phyloP scores from a whole-genome alignment of 1,140 invertebrate species.

The Stenopsyche tienmushanensis region DNA sequence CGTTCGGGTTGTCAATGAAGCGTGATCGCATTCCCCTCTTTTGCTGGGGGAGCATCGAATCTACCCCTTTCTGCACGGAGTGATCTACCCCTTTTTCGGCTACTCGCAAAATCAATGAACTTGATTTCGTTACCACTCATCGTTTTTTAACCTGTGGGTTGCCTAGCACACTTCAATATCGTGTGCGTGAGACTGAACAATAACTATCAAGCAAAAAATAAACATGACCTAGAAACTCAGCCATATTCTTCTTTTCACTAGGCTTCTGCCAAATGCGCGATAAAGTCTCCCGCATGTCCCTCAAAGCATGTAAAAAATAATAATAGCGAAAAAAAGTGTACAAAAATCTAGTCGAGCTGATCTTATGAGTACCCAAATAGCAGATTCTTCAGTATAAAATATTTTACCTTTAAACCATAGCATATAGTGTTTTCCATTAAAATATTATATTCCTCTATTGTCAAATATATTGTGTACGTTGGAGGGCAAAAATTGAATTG shows the following conservation, averaged over 20 bases:
- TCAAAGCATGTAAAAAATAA: too few species aligned
- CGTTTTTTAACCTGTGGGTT: not conserved
- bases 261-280: not conserved
- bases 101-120: constrained; percentile 37
- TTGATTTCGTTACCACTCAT: constrained; percentile 25
- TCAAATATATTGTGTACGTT: too few species aligned
- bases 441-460: too few species aligned
- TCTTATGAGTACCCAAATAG: too few species aligned
- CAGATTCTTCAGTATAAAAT: too few species aligned
- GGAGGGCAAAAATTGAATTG: too few species aligned
- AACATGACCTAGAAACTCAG: constrained; percentile 20
- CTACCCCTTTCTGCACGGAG: not conserved
- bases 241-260: not conserved
- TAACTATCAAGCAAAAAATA: constrained; percentile 21
- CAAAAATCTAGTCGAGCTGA: not conserved
- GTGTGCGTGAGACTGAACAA: constrained; percentile 10
- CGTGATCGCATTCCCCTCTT: constrained; percentile 8
- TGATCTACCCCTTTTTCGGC: constrained; percentile 19
- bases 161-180: not conserved
- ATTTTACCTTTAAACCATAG: too few species aligned
- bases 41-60: not conserved
- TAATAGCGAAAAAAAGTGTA: not conserved
- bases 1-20: constrained; percentile 27
- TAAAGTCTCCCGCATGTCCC: not conserved
- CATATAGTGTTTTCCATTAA: too few species aligned